Evolutionary conservation across 2,797 vertebrate species (phyloP), one percentile per base, ranked within the genome.

Genomic region (Sternotherus odoratus): DNA sequence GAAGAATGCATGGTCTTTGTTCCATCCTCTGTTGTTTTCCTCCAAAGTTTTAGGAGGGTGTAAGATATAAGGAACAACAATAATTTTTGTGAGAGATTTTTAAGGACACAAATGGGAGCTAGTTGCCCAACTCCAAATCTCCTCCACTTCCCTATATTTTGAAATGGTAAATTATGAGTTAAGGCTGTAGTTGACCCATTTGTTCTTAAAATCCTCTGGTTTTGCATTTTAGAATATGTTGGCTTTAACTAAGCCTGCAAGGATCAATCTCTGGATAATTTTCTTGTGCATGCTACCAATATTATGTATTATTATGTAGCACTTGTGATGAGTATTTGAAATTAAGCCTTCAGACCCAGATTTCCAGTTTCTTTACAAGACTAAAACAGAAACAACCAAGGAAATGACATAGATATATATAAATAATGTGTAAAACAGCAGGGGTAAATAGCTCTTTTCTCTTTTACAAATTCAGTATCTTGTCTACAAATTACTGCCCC

Each of bases 361-460:
- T 94, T 89, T 63, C 19, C 33, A 50, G 24, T 80, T 93, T 86
- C 63, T 93, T 92, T 89, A 63, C 53, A 77, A 79, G 48, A 12
- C 46, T 77, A 49, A 66, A 77, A 3, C 19, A 93, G 74, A 79
- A 93, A 82, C 56, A 91, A 54, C 51, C 83, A 49, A 86, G 78
- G 19, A 77, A 43, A 80, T 85, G 24, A 48, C 46, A 43, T n/a
- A n/a, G n/a, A n/a, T 43, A 46, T 28, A 56, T 57, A 83, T 91
- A 51, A 43, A 50, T 88, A 88, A 89, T 91, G 46, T 88, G 36
- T 33, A 93, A 93, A 93, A 77, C 36, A 87, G 56, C 69, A 81
- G 85, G 82, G 81, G 54, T 6, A 91, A 81, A 79, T 39, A 80
- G 33, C 17, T 92, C 95, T 90, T n/a, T 46, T 93, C 86, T 89